A percentile compares a stretch with the other conserved stretches of the same genome.
Conservation (phyloP, 2,888 invertebrate genomes). For the Mimachlamys varia region DNA sequence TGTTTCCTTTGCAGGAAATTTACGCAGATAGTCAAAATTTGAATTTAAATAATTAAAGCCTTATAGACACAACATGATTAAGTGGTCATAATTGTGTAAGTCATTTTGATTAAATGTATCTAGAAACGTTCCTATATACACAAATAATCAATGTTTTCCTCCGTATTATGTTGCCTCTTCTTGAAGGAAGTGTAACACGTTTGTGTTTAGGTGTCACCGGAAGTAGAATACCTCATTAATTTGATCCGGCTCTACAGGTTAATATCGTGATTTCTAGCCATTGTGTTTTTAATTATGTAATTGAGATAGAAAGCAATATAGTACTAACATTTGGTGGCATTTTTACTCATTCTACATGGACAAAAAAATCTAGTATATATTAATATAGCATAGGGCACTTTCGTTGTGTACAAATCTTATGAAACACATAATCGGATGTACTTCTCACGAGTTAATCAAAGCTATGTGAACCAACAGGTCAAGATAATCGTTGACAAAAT, state of each 20-base stretch:
- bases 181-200: conserved; percentile 6
- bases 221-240: background rate
- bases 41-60: background rate
- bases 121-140: background rate
- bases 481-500: too few relatives aligned
- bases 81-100: background rate
- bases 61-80: background rate
- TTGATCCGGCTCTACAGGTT: background rate
- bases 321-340: too few relatives aligned
- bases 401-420: background rate
- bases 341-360: too few relatives aligned
- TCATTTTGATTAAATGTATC: background rate
- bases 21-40: background rate
- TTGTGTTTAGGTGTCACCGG: background rate
- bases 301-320: too few relatives aligned
- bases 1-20: background rate
- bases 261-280: too few relatives aligned
- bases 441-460: background rate
- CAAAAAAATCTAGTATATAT: too few relatives aligned
- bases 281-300: too few relatives aligned
- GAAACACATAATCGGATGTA: background rate
- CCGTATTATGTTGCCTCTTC: background rate
- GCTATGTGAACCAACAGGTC: background rate
- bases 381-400: background rate
- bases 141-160: background rate